Conservation (phyloP, 2,888 invertebrate genomes). For the Morinoia aosen region DNA sequence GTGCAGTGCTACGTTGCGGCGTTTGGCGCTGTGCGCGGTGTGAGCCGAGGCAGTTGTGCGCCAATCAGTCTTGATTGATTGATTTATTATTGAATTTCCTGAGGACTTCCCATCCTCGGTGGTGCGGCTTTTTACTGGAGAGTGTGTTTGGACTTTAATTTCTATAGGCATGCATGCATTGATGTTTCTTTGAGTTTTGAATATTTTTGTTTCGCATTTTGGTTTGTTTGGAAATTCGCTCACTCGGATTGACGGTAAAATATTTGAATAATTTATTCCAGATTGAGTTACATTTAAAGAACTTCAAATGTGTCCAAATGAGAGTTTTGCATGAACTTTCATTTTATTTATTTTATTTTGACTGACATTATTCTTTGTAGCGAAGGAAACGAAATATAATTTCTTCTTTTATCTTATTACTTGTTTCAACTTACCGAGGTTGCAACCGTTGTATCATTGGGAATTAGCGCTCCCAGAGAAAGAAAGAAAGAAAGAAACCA, state of each 20-base stretch:
- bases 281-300: too few species aligned
- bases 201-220: background rate
- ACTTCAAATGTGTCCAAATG: too few species aligned
- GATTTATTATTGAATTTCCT: background rate
- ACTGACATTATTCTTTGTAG: too few species aligned
- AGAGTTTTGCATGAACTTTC: too few species aligned
- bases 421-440: too few species aligned
- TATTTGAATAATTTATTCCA: background rate
- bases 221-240: background rate
- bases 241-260: background rate
- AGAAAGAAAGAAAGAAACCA: too few species aligned
- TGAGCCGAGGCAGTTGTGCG: background rate
- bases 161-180: background rate
- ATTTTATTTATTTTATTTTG: too few species aligned
- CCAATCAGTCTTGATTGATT: background rate
- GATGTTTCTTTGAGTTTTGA: background rate
- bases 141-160: background rate
- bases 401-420: too few species aligned
- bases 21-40: background rate
- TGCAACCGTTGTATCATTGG: too few species aligned
- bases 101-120: background rate
- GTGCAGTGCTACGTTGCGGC: background rate
- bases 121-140: background rate
- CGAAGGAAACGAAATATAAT: too few species aligned
- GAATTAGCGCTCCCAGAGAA: too few species aligned